Evolutionary conservation across 1,140 invertebrate genomes (phyloP).

Genomic region (Aricia agestis): DNA sequence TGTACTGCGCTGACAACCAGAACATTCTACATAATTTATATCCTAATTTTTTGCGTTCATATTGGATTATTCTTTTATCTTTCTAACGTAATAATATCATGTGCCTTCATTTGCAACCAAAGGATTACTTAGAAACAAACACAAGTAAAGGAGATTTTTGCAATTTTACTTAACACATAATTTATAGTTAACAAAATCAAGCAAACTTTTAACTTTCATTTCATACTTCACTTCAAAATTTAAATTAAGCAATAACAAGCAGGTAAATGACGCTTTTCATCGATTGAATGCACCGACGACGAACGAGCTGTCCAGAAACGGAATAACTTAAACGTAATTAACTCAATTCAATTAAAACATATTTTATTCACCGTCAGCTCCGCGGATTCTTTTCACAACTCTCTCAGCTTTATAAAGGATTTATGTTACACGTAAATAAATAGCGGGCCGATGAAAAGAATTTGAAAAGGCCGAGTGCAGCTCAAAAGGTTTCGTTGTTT

Average conservation of each 20-base stretch:
- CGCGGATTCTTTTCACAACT: background rate
- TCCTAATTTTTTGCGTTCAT: background rate
- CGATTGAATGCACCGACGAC: background rate
- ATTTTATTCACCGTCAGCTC: background rate
- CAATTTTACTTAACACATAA: background rate
- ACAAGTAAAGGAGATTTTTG: too few species aligned
- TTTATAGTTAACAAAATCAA: background rate
- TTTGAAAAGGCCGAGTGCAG: background rate
- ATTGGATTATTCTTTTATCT: background rate
- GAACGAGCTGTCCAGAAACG: background rate
- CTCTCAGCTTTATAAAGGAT: background rate
- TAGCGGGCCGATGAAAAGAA: background rate
- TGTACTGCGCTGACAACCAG: background rate
- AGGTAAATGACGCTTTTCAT: background rate
- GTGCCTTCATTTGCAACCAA: too few species aligned
- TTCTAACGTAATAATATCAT: background rate
- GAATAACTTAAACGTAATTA: background rate
- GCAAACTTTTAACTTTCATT: background rate
- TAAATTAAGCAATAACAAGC: background rate
- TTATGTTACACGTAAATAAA: background rate
- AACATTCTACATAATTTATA: background rate
- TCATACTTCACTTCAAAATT: background rate
- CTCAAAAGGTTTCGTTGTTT: background rate
- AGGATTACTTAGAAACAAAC: too few species aligned
- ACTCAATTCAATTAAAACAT: constrained; percentile 3